Conservation (phyloP, 2,888 invertebrate species). For the Cataglyphis livida region DNA sequence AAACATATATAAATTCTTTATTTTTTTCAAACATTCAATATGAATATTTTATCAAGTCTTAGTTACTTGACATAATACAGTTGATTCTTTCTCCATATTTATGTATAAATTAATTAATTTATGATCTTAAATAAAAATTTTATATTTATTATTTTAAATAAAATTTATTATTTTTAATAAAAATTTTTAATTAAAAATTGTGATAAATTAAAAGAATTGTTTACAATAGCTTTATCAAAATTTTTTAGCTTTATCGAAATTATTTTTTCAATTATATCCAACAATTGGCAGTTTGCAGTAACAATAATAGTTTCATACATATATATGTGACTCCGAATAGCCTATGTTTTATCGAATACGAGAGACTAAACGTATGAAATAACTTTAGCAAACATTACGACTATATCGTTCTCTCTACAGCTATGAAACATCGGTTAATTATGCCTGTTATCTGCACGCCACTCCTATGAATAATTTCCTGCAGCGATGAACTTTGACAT, state of each 20-base stretch:
- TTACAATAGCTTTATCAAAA: constrained; percentile 3
- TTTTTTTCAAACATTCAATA: not conserved
- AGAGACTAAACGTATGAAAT: constrained; percentile 33
- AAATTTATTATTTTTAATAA: constrained; percentile 13
- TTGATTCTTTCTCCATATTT: not conserved
- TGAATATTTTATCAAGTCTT: not conserved
- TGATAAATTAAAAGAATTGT: not conserved
- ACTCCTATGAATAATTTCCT: constrained; percentile 55
- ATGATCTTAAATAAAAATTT: constrained; percentile 12
- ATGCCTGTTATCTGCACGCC: constrained; percentile 56
- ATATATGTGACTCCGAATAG: constrained; percentile 10
- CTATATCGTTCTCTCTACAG: constrained; percentile 42
- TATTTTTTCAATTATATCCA: not conserved
- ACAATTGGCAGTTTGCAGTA: constrained; percentile 2
- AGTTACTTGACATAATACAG: not conserved
- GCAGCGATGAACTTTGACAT: constrained; percentile 53
- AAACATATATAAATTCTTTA: not conserved
- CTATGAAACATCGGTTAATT: constrained; percentile 55
- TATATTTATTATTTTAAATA: not conserved
- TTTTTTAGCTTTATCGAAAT: constrained; percentile 4
- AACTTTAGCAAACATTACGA: constrained; percentile 40
- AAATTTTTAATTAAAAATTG: not conserved
- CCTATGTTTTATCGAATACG: constrained; percentile 39
- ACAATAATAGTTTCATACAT: constrained; percentile 27
- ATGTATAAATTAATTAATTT: constrained; percentile 1